A percentile compares a stretch with the other conserved stretches of the same genome.
phyloP scores from a whole-genome alignment of 2,113 vertebrate species.

The Muntiacus reevesi region DNA sequence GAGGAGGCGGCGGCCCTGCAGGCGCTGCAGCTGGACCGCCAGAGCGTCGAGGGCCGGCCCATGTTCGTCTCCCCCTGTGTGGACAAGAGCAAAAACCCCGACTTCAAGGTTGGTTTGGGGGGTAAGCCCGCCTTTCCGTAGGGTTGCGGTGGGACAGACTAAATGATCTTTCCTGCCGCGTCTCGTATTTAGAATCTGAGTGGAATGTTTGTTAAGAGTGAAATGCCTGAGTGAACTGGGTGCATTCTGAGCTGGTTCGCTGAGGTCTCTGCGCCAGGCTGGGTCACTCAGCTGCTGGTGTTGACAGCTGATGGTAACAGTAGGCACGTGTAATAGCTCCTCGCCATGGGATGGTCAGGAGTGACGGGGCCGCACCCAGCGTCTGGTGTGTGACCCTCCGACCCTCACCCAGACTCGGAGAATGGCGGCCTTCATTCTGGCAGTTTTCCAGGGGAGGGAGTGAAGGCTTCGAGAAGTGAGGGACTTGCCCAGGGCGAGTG shows the following conservation, averaged over 20 bases:
- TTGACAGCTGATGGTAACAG: not conserved
- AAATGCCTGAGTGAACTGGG: not conserved
- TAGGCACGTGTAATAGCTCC: accelerated
- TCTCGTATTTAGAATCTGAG: accelerated
- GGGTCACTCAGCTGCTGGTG: not conserved
- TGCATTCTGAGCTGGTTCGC: not conserved
- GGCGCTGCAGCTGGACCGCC: constrained; percentile 90
- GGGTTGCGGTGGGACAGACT: too few species aligned
- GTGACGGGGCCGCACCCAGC: too few species aligned
- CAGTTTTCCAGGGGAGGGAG: not conserved
- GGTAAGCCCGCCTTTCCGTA: not conserved
- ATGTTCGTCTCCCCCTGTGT: constrained; percentile 98
- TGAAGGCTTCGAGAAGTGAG: not conserved
- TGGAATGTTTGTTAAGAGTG: accelerated
- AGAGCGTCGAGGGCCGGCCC: constrained; percentile 88
- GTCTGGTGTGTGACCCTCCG: not conserved
- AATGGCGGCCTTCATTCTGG: not conserved
- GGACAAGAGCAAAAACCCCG: constrained; percentile 96
- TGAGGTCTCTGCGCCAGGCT: not conserved
- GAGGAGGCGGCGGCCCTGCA: constrained; percentile 82
- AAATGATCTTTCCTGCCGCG: too few species aligned
- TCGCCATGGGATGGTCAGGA: accelerated
- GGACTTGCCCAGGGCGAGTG: not conserved
- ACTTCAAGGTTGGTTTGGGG: constrained; percentile 89
- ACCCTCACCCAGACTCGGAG: not conserved